Evolutionary conservation across 1,140 invertebrate species (phyloP).

Genomic region (Protaetia brevitarsis): DNA sequence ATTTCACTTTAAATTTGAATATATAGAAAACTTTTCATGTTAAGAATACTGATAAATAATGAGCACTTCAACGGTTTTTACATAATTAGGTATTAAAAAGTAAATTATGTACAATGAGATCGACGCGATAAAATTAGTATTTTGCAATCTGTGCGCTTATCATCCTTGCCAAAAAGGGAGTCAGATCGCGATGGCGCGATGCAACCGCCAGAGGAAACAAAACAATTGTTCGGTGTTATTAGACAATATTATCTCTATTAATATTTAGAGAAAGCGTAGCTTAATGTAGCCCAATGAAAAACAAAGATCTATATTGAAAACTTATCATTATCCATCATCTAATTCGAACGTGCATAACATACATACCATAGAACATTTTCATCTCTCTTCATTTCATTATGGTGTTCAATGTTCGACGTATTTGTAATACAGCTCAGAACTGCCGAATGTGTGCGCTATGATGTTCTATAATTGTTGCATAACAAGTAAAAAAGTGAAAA

Average conservation of each 20-base stretch:
- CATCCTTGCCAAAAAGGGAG: neutral
- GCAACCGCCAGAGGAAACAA: neutral
- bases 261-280: slow-evolving; percentile 5
- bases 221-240: slow-evolving; percentile 12
- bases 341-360: neutral
- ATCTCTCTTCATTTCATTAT: neutral
- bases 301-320: neutral
- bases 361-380: neutral
- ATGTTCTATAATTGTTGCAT: neutral
- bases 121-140: neutral
- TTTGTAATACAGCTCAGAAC: slow-evolving; percentile 4
- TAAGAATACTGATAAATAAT: neutral
- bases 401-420: neutral
- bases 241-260: slow-evolving; percentile 11
- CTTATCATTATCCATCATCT: neutral
- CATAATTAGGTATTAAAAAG: neutral
- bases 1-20: neutral
- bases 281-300: slow-evolving; percentile 8
- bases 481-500: too few species aligned
- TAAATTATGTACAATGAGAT: neutral
- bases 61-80: neutral
- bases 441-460: slow-evolving; percentile 1
- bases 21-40: neutral
- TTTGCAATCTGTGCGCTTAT: neutral
- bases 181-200: neutral